These are phyloP conservation scores for Lycaena phlaeas DNA, from an alignment of 2,888 invertebrate species.

Conservation along the genomic window DNA sequence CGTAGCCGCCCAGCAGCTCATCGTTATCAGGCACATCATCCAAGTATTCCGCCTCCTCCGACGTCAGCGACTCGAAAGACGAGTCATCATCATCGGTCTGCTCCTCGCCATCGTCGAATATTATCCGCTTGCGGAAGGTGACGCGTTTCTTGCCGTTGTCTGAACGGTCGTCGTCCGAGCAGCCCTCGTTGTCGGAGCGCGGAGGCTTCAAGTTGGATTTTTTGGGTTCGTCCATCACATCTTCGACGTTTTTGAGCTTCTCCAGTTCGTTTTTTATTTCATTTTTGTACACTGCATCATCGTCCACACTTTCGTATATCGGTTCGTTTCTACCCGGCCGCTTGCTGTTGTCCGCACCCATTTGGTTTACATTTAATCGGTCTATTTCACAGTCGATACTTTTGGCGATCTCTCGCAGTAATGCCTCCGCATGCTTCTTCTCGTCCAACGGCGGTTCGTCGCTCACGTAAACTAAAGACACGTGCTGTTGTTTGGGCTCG, in stretches of 20 bases:
- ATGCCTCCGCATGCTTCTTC: constrained; percentile 55
- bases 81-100: constrained; percentile 59
- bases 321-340: constrained; percentile 26
- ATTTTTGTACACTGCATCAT: constrained; percentile 41
- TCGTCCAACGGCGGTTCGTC: constrained; percentile 48
- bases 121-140: constrained; percentile 62
- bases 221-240: constrained; percentile 18
- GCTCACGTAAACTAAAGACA: constrained; percentile 56
- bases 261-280: constrained; percentile 48
- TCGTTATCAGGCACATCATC: constrained; percentile 47
- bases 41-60: constrained; percentile 46
- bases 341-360: constrained; percentile 53
- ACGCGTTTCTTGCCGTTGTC: constrained; percentile 59
- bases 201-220: constrained; percentile 59
- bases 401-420: constrained; percentile 56
- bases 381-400: constrained; percentile 61
- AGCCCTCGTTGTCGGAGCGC: constrained; percentile 51
- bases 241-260: constrained; percentile 35
- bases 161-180: constrained; percentile 60
- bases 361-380: constrained; percentile 38
- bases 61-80: constrained; percentile 56
- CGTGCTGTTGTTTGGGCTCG: constrained; percentile 50
- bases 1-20: constrained; percentile 37
- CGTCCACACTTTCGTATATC: constrained; percentile 41
- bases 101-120: constrained; percentile 65